Conservation (phyloP, 2,888 invertebrate genomes). For the Limnephilus marmoratus region DNA sequence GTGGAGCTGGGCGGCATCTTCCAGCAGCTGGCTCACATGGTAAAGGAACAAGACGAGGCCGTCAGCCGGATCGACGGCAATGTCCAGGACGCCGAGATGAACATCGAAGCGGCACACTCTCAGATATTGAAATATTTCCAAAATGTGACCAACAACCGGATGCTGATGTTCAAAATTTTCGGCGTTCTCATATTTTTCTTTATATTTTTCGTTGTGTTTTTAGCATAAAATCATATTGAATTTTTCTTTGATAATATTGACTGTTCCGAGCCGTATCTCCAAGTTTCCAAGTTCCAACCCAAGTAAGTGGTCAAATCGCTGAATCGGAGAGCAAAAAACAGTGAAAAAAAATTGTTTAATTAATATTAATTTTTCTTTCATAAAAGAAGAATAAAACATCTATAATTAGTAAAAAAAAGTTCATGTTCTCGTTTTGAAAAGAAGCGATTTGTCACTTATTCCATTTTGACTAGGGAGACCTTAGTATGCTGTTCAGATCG, state of each 20-base stretch:
- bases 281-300: not conserved
- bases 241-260: not conserved
- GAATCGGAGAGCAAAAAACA: not conserved
- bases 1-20: constrained; percentile 99
- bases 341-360: not conserved
- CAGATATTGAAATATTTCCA: constrained; percentile 99
- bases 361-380: not conserved
- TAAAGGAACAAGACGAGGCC: constrained; percentile 98
- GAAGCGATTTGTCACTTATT: not conserved
- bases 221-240: constrained; percentile 77
- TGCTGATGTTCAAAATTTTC: constrained; percentile 99
- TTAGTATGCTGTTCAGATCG: not conserved
- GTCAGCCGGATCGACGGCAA: constrained; percentile 98
- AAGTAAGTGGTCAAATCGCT: not conserved
- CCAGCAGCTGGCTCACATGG: constrained; percentile 96
- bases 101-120: constrained; percentile 98
- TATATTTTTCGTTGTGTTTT: constrained; percentile 98
- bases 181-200: constrained; percentile 99
- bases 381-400: not conserved
- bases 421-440: not conserved
- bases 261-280: not conserved
- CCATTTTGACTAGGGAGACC: too few relatives aligned
- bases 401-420: not conserved
- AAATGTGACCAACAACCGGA: constrained; percentile 96
- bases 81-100: constrained; percentile 95